These are phyloP conservation scores for Macrobrachium nipponense DNA, from an alignment of 1,140 invertebrate species.

Conservation along the genomic window DNA sequence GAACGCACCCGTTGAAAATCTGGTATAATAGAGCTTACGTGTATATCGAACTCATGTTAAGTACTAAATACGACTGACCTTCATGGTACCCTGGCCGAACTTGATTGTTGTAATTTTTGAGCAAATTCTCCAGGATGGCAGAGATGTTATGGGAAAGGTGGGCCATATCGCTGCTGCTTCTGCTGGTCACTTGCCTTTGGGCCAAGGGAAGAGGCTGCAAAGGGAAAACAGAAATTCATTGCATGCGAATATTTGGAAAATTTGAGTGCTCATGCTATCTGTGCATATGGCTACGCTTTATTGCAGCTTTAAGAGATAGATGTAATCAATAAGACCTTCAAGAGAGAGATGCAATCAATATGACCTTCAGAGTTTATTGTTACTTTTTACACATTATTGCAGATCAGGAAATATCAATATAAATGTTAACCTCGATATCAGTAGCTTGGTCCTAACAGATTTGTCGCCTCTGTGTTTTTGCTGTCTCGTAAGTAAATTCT, in stretches of 20 bases:
- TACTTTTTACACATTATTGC: too few species aligned
- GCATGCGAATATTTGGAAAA: neutral
- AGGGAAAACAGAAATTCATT: neutral
- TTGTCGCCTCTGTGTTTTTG: too few species aligned
- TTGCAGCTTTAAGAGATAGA: neutral
- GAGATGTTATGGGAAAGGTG: slow-evolving; percentile 69
- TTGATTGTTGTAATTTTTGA: slow-evolving; percentile 72
- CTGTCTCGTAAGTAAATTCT: too few species aligned
- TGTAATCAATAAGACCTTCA: neutral
- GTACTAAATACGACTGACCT: slow-evolving; percentile 66
- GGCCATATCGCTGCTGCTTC: slow-evolving; percentile 55
- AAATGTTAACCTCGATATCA: too few species aligned
- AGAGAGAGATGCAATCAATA: too few species aligned
- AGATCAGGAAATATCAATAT: too few species aligned
- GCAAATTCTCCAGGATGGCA: slow-evolving; percentile 70
- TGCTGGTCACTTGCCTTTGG: slow-evolving; percentile 24
- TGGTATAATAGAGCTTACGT: neutral
- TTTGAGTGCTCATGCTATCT: neutral
- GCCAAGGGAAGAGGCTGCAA: neutral
- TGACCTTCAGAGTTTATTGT: neutral
- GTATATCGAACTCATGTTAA: neutral
- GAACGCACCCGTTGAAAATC: neutral
- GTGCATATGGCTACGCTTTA: neutral
- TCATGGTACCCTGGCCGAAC: slow-evolving; percentile 71
- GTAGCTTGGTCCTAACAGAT: too few species aligned